Evolutionary conservation across 1,140 invertebrate species (phyloP), one percentile per base, ranked within the genome.

Genomic region (Zaprionus gabonicus): DNA sequence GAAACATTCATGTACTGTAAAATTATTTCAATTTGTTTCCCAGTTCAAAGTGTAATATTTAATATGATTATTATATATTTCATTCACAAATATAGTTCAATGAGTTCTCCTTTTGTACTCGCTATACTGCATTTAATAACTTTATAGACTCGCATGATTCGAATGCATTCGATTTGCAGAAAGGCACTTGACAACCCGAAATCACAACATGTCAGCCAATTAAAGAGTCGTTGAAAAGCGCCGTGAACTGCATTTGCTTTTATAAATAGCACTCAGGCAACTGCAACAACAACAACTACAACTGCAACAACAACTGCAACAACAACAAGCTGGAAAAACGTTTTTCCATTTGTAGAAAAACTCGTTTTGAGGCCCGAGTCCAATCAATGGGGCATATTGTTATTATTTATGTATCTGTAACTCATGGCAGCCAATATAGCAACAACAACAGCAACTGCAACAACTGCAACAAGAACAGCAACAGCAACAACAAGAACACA

Each of bases 191-290:
- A 90, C 84, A 90, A 80, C 49, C 69, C 76, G n/a, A 81, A 90
- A 88, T 88, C 84, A 88, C 81, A 88, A 88, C 85, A 88, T 88
- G 84, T 85, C 84, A 85, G 78, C 68, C 85, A 90, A 88, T 90
- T 88, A 88, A 88, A 76, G 78, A 79, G 71, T 49, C 76, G 81
- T 70, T 84, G 81, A 88, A 81, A 88, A 69, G 71, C 57, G 44
- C 63, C 65, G 36, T 56, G 51, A 59, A 70, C 70, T 72, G 70
- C 62, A 81, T 57, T 64, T 71, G 58, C 65, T 58, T 59, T 67
- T 70, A 82, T 71, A 80, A 75, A 80, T 68, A 71, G 44, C 36
- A 34, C 5, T 27, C 34, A 34, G 65, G 51, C 59, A 72, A 58
- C 66, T 41, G 38, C 25, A 67, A 65, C 31, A 72, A 58, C 66